Evolutionary conservation across 2,888 invertebrate species (phyloP).

Genomic region (Chesias legatella): DNA sequence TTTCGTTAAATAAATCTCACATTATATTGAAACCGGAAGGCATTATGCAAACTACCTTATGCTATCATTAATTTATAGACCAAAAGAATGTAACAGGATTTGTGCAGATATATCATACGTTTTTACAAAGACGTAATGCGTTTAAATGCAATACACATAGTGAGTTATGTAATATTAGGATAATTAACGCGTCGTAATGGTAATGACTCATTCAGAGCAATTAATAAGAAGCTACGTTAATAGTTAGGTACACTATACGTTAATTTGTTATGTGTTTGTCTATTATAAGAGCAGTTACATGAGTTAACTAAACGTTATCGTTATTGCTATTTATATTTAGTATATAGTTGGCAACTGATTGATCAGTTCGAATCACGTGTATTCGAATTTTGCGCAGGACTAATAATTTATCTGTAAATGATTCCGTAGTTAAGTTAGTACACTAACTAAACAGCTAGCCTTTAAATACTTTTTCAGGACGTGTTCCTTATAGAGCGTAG

Average conservation of each 20-base stretch:
- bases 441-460: no score
- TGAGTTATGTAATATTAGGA: slow-evolving; percentile 7
- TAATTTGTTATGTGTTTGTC: no score
- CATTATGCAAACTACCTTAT: no score
- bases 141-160: slow-evolving; percentile 8
- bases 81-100: slow-evolving; percentile 8
- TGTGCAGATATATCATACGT: slow-evolving; percentile 7
- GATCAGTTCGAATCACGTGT: no score
- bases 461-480: no score
- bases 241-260: not conserved
- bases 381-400: no score
- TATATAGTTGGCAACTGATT: no score
- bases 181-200: slow-evolving; percentile 12
- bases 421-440: no score
- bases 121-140: slow-evolving; percentile 12
- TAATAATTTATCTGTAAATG: no score
- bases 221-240: not conserved
- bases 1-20: no score
- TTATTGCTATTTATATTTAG: not conserved
- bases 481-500: no score
- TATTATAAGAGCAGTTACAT: no score
- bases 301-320: not conserved
- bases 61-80: slow-evolving; percentile 2
- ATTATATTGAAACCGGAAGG: slow-evolving; percentile 1
- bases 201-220: slow-evolving; percentile 7